A percentile compares a stretch with the other conserved stretches of the same genome.
Evolutionary conservation across 2,888 invertebrate species (phyloP).

Genomic region (Platerodrilus igneus): DNA sequence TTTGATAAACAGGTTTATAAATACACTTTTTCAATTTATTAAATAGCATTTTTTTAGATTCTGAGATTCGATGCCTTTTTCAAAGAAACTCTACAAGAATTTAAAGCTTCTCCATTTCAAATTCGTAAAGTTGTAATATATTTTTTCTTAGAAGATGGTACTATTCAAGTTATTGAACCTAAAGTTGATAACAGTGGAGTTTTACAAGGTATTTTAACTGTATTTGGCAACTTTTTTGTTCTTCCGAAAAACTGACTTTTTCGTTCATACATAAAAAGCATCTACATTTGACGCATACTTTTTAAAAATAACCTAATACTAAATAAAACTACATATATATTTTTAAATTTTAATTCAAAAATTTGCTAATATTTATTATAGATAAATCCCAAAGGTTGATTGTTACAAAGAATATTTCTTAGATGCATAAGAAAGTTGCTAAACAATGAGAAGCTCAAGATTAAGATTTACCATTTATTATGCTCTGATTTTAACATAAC

Average conservation of each 20-base stretch:
- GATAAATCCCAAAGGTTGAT: too few relatives aligned
- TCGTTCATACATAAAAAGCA: neutral
- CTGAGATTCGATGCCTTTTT: slow-evolving; percentile 74
- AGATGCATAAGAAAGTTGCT: too few relatives aligned
- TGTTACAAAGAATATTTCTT: too few relatives aligned
- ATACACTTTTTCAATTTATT: slow-evolving; percentile 4
- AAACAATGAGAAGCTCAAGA: too few relatives aligned
- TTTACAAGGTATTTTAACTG: slow-evolving; percentile 79
- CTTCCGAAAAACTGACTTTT: neutral
- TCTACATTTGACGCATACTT: too few relatives aligned
- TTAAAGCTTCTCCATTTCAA: slow-evolving; percentile 60
- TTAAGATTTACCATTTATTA: too few relatives aligned
- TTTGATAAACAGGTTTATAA: slow-evolving; percentile 77
- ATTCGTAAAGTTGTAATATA: slow-evolving; percentile 77
- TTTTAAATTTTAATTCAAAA: too few relatives aligned
- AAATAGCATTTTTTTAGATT: slow-evolving; percentile 51
- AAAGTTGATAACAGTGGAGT: slow-evolving; percentile 78
- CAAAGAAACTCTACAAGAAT: slow-evolving; percentile 76
- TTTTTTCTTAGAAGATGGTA: slow-evolving; percentile 88
- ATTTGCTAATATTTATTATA: too few relatives aligned
- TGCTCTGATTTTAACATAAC: too few relatives aligned
- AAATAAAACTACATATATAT: too few relatives aligned
- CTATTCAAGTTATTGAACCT: slow-evolving; percentile 82
- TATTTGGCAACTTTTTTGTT: too few relatives aligned
- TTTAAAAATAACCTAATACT: too few relatives aligned